Evolutionary conservation across 2,113 vertebrate species (phyloP).

Genomic region (Nothoprocta perdicaria): DNA sequence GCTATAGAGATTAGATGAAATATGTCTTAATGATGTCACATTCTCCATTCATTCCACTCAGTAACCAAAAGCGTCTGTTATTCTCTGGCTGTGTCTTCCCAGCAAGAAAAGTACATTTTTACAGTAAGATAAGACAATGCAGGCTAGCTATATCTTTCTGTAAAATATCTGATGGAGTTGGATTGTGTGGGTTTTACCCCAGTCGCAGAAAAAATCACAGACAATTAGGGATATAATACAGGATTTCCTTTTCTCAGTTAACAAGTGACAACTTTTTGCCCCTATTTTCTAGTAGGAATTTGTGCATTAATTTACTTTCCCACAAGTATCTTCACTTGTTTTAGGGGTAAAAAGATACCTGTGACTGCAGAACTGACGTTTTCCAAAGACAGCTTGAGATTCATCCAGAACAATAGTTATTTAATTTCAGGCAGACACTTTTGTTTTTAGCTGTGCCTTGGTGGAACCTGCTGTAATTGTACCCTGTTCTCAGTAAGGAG

Average conservation of each 20-base stretch:
- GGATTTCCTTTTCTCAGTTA: background rate
- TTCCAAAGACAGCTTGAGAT: background rate
- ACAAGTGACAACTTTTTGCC: background rate
- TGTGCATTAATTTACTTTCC: background rate
- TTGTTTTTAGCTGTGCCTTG: background rate
- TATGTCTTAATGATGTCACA: background rate
- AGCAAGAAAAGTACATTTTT: background rate
- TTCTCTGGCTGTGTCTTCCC: background rate
- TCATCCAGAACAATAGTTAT: background rate
- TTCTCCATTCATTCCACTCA: background rate
- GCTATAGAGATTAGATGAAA: background rate
- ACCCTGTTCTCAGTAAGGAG: background rate
- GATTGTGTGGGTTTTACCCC: background rate
- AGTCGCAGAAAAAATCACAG: background rate
- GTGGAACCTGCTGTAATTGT: background rate
- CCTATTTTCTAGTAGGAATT: background rate
- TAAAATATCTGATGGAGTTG: background rate
- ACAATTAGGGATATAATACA: background rate
- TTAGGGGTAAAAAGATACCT: conserved; percentile 3
- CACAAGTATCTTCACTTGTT: conserved; percentile 25
- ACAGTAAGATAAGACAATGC: background rate
- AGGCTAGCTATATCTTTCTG: background rate
- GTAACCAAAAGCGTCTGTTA: background rate
- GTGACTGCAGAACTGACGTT: background rate
- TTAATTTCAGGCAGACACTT: background rate